Conservation (phyloP, 2,888 invertebrate species). For the Bimastos eiseni region DNA sequence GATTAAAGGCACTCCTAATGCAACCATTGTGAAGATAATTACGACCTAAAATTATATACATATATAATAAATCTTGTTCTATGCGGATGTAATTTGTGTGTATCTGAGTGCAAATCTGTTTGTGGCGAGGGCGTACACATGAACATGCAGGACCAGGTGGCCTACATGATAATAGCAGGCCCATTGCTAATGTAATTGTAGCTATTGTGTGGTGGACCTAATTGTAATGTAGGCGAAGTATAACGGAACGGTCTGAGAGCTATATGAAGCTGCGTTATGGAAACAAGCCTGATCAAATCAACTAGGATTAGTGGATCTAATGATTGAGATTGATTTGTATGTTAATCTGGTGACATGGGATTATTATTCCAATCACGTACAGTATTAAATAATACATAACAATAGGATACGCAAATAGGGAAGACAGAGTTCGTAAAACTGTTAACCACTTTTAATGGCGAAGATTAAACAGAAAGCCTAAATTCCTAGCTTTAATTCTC, state of each 20-base stretch:
- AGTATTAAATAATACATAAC: too few species aligned
- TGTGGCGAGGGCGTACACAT: not conserved
- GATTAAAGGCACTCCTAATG: conserved; percentile 9
- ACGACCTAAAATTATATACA: not conserved
- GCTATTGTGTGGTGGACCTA: not conserved
- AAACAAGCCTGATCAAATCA: not conserved
- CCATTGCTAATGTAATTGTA: not conserved
- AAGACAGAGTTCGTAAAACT: too few species aligned
- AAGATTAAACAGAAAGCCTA: too few species aligned
- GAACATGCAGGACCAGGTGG: not conserved
- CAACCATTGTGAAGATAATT: conserved; percentile 13
- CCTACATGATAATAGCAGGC: not conserved
- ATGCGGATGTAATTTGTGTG: conserved; percentile 13
- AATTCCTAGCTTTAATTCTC: too few species aligned
- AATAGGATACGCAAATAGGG: too few species aligned
- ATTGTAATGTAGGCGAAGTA: not conserved
- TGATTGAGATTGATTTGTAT: not conserved
- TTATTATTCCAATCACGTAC: too few species aligned
- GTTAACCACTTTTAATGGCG: too few species aligned
- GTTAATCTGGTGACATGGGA: too few species aligned
- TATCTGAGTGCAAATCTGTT: not conserved
- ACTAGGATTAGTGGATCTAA: not conserved
- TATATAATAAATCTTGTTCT: conserved; percentile 6
- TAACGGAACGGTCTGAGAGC: not conserved
- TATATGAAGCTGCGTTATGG: not conserved